A percentile compares a stretch with the other conserved stretches of the same genome.
These are phyloP conservation scores for Octonoba sinensis DNA, from an alignment of 2,888 invertebrate genomes.

Conservation along the genomic window DNA sequence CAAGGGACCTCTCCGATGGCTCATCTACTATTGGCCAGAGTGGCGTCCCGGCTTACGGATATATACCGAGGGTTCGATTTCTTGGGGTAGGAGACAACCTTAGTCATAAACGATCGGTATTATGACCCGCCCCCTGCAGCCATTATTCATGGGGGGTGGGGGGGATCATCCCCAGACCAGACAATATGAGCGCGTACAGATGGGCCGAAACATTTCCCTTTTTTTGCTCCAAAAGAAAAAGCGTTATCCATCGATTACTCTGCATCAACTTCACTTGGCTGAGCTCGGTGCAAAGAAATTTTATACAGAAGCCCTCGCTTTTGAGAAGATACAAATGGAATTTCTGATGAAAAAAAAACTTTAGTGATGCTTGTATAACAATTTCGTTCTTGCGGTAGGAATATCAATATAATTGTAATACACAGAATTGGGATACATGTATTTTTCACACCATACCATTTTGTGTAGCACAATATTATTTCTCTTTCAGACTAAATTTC, in stretches of 20 bases:
- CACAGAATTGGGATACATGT: too few species aligned
- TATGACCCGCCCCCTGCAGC: slow-evolving; percentile 48
- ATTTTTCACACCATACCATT: too few species aligned
- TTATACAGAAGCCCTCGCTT: too few species aligned
- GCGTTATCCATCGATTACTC: slow-evolving; percentile 15
- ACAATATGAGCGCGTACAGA: slow-evolving; percentile 55
- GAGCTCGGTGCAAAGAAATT: too few species aligned
- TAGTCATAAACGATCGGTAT: slow-evolving; percentile 48
- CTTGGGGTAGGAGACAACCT: slow-evolving; percentile 21
- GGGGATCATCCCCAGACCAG: slow-evolving; percentile 40
- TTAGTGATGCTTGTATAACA: too few species aligned
- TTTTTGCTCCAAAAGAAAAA: slow-evolving; percentile 14
- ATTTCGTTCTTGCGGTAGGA: too few species aligned
- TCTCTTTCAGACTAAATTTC: too few species aligned
- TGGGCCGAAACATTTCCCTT: slow-evolving; percentile 31
- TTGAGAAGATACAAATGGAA: too few species aligned
- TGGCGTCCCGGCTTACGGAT: slow-evolving; percentile 3
- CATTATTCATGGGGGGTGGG: slow-evolving; percentile 57
- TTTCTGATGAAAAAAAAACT: too few species aligned
- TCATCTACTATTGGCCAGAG: slow-evolving; percentile 26
- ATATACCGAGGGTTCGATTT: slow-evolving; percentile 49
- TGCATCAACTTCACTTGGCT: background rate
- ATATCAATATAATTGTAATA: too few species aligned
- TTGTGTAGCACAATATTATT: too few species aligned
- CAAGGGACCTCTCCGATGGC: slow-evolving; percentile 40